A percentile compares a stretch with the other conserved stretches of the same genome.
phyloP scores from a whole-genome alignment of 2,113 vertebrate genomes.

The Gadus macrocephalus region DNA sequence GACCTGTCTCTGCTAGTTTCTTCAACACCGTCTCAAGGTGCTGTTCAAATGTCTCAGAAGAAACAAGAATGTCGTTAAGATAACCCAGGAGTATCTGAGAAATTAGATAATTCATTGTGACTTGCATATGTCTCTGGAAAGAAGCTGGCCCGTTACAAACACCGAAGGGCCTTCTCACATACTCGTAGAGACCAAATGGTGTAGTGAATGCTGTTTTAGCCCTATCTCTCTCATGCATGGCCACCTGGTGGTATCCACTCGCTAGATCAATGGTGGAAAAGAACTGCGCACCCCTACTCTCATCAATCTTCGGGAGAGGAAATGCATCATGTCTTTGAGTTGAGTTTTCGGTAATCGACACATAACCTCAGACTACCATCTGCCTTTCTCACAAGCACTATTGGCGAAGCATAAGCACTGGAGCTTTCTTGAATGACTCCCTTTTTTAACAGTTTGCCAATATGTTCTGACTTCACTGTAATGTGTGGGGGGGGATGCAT shows the following conservation, averaged over 20 bases:
- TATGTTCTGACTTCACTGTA: background rate
- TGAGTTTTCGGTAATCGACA: background rate
- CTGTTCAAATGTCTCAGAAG: background rate
- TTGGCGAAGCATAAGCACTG: constrained; percentile 1
- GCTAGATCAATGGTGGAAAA: background rate
- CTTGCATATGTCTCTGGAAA: background rate
- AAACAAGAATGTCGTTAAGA: constrained; percentile 12
- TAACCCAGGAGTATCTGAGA: constrained; percentile 24
- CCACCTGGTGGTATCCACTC: background rate
- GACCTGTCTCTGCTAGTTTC: constrained; percentile 1
- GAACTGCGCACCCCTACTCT: too few species aligned
- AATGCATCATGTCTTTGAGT: too few species aligned
- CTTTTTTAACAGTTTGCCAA: background rate
- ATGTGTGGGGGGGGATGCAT: background rate
- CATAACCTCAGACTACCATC: background rate
- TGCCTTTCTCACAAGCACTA: constrained; percentile 1
- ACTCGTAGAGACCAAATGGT: background rate
- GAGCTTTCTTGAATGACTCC: constrained; percentile 11
- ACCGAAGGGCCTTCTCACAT: background rate
- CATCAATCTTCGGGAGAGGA: too few species aligned
- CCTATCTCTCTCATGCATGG: background rate
- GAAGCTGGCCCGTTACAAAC: background rate
- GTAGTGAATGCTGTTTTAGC: background rate
- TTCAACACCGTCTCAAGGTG: constrained; percentile 14
- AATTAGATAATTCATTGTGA: constrained; percentile 8